Base-by-base conservation (phyloP, 2,797 vertebrate genomes). In the Acanthurus leucopareius region DNA sequence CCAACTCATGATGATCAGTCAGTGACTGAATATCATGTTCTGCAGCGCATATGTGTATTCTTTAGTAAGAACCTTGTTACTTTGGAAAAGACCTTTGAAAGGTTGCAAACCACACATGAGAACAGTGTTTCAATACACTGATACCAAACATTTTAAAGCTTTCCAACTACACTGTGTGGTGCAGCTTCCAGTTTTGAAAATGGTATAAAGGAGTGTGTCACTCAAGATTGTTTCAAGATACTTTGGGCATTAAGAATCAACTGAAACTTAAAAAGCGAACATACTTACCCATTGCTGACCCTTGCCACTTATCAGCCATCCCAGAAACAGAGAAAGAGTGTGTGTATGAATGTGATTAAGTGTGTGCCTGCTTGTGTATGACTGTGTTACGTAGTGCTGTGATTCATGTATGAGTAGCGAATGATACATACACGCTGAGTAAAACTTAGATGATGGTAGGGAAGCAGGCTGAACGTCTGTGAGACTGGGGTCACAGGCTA, bases 381-480 rank as follows among this genome's bases (percentile, higher is more conserved):
- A 67, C 44, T 89, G 79, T 82, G 80, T 87, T 19, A 82, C 48
- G 1, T 65, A 25, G 22, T 70, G 61, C 59, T 58, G 44, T 48
- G 42, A 72, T 62, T 76, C 42, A 89, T 93, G 91, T 89, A 78
- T 64, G 92, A 93, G 94, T 95, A 95, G 95, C 93, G 89, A 93
- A 93, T 88, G 92, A 97, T 98, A 99, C 98, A 95, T 99, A 99
- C 98, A 97, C 97, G 89, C 76, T 87, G 96, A 97, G 96, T 93
- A 94, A 92, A 97, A 96, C 91, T 96, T 91, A 94, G 98, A 89
- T 85, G 97, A 91, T 89, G 96, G 91, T 91, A 94, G 95, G 91
- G 97, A 93, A 92, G 97, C 85, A 89, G 96, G 93, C 95, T 96
- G 95, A 93, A 95, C 96, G 88, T 97, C 97, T 93, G 96, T 97